Evolutionary conservation across 2,797 vertebrate genomes (phyloP).

Genomic region (Enteromius treurensis): DNA sequence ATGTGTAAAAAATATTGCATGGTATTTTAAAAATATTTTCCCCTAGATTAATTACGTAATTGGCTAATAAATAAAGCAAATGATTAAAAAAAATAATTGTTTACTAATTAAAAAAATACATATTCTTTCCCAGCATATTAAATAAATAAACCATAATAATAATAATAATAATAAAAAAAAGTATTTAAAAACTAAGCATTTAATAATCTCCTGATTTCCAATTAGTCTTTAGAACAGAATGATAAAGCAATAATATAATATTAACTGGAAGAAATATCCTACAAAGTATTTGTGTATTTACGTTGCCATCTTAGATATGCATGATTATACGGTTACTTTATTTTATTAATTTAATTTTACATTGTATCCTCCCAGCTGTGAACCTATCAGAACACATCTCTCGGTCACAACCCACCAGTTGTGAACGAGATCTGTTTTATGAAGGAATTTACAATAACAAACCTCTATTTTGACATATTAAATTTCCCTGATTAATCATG

Average conservation of each 20-base stretch:
- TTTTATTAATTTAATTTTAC: background rate
- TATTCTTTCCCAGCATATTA: background rate
- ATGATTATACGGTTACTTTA: background rate
- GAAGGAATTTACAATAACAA: background rate
- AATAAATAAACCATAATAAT: background rate
- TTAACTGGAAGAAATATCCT: background rate
- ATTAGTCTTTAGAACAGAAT: background rate
- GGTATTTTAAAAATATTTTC: background rate
- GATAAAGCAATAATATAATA: background rate
- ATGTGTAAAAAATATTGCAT: background rate
- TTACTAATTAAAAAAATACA: background rate
- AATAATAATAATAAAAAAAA: no score
- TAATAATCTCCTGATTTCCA: background rate
- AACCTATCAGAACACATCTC: background rate
- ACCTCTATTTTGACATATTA: conserved; percentile 10
- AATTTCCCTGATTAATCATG: background rate
- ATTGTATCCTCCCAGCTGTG: background rate
- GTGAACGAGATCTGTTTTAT: background rate
- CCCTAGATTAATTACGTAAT: background rate
- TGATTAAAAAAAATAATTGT: background rate
- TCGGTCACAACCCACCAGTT: background rate
- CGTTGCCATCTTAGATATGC: background rate
- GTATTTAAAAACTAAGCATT: background rate
- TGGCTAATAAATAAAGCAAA: background rate
- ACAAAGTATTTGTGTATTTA: background rate